Conservation (phyloP, 2,888 invertebrate genomes). For the Acanthosepion lycidas region DNA sequence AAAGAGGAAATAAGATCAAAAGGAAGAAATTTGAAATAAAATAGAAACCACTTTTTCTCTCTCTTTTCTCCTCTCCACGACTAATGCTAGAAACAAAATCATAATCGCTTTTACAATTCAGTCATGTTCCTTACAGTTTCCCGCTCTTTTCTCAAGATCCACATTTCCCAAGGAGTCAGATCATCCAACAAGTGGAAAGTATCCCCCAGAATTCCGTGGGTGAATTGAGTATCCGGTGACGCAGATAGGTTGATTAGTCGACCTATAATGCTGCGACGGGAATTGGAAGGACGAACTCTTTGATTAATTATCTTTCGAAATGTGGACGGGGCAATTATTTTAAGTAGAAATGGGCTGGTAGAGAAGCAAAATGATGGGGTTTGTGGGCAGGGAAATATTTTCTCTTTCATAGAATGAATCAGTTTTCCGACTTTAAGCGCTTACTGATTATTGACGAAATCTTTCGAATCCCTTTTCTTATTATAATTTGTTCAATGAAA, state of each 20-base stretch:
- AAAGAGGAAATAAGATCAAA: neutral
- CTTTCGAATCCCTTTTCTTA: neutral
- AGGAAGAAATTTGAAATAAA: neutral
- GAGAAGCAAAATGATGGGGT: neutral
- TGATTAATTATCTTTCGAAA: neutral
- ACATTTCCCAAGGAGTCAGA: neutral
- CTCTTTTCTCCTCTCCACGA: neutral
- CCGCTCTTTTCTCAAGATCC: neutral
- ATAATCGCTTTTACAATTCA: neutral
- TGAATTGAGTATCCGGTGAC: slow-evolving; percentile 33
- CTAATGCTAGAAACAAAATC: neutral
- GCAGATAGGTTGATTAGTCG: slow-evolving; percentile 33
- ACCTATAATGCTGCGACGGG: neutral
- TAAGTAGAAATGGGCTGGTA: neutral
- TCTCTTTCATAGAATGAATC: neutral
- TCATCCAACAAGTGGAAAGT: neutral
- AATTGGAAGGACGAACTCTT: neutral
- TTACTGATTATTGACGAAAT: neutral
- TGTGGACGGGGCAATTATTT: neutral
- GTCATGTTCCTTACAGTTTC: neutral
- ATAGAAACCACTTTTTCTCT: neutral
- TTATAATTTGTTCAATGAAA: slow-evolving; percentile 18
- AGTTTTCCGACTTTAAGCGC: neutral
- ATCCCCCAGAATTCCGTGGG: slow-evolving; percentile 3
- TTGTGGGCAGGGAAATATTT: neutral